A percentile compares a stretch with the other conserved stretches of the same genome.
These are phyloP conservation scores for Tipula confusa DNA, from an alignment of 2,888 invertebrate species.

Conservation along the genomic window DNA sequence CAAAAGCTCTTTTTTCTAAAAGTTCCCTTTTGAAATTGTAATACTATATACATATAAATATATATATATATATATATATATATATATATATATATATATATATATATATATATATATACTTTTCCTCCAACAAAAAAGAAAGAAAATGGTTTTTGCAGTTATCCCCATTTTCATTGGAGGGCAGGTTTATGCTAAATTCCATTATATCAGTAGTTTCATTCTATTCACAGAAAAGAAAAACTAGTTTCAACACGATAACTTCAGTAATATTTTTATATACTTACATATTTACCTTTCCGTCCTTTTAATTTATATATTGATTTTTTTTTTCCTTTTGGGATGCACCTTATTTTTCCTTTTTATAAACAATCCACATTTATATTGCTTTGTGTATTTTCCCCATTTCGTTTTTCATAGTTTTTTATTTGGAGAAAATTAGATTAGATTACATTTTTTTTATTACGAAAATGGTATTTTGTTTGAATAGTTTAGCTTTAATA, in stretches of 20 bases:
- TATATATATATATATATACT: background rate
- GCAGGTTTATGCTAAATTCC: background rate
- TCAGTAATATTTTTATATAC: background rate
- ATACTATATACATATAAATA: background rate
- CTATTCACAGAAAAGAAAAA: background rate
- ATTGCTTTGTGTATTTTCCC: background rate
- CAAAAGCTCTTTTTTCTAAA: background rate
- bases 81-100: background rate
- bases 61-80: background rate
- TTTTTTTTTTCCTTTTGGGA: background rate
- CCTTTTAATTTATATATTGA: background rate
- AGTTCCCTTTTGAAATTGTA: background rate
- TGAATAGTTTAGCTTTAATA: background rate
- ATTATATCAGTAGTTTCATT: background rate
- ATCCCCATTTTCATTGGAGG: background rate
- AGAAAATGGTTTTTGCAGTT: background rate
- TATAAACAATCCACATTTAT: background rate
- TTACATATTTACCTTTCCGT: background rate
- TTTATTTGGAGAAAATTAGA: background rate
- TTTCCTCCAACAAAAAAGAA: too few relatives aligned
- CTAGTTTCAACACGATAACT: background rate
- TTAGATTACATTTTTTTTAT: background rate
- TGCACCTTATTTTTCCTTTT: background rate
- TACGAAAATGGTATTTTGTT: background rate
- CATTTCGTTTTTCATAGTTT: background rate